A percentile compares a stretch with the other conserved stretches of the same genome.
Conservation (phyloP, 1,140 invertebrate species). For the Ridgeia piscesae region DNA sequence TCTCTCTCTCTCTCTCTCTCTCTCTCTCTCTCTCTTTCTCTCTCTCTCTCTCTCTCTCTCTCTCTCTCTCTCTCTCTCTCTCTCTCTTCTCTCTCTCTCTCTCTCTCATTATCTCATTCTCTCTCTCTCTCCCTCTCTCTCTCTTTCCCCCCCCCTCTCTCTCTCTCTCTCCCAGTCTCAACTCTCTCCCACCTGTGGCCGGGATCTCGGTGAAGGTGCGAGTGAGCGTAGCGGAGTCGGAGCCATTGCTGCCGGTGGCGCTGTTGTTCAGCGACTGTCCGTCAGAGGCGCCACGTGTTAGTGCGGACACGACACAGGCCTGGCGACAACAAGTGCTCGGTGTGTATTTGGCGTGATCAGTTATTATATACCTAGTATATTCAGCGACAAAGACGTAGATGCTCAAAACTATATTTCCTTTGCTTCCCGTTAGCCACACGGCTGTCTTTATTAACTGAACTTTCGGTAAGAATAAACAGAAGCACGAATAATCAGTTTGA, state of each 20-base stretch:
- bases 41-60: background rate
- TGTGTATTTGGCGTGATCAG: background rate
- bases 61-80: background rate
- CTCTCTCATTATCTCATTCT: too few species aligned
- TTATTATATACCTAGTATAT: background rate
- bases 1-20: too few species aligned
- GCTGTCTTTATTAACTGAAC: background rate
- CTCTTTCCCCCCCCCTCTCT: background rate
- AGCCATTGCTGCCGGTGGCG: background rate
- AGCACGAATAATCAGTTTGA: too few species aligned
- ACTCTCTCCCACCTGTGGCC: background rate
- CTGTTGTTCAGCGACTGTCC: background rate
- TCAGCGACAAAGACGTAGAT: background rate
- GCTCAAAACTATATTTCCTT: too few species aligned
- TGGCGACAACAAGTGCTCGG: background rate
- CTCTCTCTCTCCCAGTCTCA: background rate
- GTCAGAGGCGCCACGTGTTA: background rate
- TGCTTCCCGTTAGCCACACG: background rate
- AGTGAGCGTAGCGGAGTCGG: background rate
- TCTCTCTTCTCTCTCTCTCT: too few species aligned
- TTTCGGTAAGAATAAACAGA: too few species aligned
- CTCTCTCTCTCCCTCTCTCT: too few species aligned
- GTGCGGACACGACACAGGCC: conserved; percentile 7
- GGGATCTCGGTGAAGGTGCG: background rate
- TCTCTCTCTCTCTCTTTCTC: too few species aligned